Percentiles rank a stretch among this genome's conserved stretches.
These are phyloP conservation scores for Panthera leo DNA, from an alignment of 2,113 vertebrate genomes.

Conservation along the genomic window DNA sequence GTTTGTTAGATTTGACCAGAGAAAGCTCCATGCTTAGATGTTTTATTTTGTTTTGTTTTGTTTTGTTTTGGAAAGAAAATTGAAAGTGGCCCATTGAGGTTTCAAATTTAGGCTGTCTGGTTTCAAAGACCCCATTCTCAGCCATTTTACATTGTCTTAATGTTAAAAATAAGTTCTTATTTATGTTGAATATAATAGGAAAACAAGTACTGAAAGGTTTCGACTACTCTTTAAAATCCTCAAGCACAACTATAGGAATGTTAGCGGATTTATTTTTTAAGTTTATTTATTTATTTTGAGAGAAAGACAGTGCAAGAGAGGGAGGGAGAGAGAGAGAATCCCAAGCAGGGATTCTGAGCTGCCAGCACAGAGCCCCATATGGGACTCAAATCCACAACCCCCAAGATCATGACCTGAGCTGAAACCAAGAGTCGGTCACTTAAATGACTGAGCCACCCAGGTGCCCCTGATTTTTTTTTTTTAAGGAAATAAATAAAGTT, in stretches of 20 bases:
- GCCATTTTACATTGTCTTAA: background rate
- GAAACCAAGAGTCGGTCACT: no score
- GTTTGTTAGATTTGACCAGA: background rate
- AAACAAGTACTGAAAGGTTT: background rate
- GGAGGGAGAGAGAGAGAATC: no score
- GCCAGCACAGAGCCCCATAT: no score
- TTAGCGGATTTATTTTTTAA: background rate
- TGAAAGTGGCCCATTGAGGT: background rate
- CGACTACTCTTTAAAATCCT: background rate
- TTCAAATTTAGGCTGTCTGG: background rate
- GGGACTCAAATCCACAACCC: no score
- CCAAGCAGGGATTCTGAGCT: no score
- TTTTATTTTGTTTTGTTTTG: background rate
- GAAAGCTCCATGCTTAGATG: background rate
- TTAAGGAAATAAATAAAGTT: background rate
- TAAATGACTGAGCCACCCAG: no score
- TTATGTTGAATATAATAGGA: background rate
- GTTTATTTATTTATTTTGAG: no score
- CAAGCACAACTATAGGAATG: background rate
- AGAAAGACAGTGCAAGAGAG: no score
- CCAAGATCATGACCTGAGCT: no score
- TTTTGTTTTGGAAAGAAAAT: background rate
- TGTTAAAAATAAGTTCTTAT: background rate
- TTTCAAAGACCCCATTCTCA: background rate
- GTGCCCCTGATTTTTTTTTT: background rate